A percentile compares a stretch with the other conserved stretches of the same genome.
Evolutionary conservation across 2,888 invertebrate genomes (phyloP).

Genomic region (Cerastoderma edule): DNA sequence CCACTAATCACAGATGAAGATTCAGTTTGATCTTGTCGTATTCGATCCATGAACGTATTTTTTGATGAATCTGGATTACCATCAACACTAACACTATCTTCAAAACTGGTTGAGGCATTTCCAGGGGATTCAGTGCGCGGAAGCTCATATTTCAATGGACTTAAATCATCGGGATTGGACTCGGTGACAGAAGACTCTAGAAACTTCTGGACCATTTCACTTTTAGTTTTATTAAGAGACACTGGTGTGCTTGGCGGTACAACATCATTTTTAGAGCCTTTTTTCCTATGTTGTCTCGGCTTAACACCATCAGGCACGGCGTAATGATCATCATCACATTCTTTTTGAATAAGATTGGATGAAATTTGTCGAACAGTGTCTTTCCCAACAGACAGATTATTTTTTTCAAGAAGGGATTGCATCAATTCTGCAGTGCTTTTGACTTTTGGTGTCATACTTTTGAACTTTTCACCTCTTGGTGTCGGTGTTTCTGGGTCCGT

Average conservation of each 20-base stretch:
- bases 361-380: constrained; percentile 79
- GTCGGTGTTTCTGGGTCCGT: constrained; percentile 42
- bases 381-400: constrained; percentile 72
- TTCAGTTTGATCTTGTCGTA: constrained; percentile 50
- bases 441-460: constrained; percentile 85
- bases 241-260: constrained; percentile 62
- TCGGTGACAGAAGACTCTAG: constrained; percentile 78
- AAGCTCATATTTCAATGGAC: constrained; percentile 71
- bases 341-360: constrained; percentile 79
- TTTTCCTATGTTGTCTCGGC: constrained; percentile 76
- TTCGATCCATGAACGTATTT: constrained; percentile 35
- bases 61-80: constrained; percentile 35
- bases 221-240: constrained; percentile 77
- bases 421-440: constrained; percentile 93
- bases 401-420: constrained; percentile 88
- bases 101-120: constrained; percentile 59
- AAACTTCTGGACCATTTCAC: constrained; percentile 84
- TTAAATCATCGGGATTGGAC: constrained; percentile 69
- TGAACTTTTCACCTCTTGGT: constrained; percentile 33
- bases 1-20: constrained; percentile 54
- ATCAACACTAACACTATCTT: constrained; percentile 55
- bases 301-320: constrained; percentile 79
- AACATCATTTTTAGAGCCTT: constrained; percentile 61
- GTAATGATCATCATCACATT: constrained; percentile 70
- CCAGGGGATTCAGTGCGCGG: constrained; percentile 87